These are phyloP conservation scores for Chrysoperla carnea DNA, from an alignment of 1,140 invertebrate species.

Conservation along the genomic window DNA sequence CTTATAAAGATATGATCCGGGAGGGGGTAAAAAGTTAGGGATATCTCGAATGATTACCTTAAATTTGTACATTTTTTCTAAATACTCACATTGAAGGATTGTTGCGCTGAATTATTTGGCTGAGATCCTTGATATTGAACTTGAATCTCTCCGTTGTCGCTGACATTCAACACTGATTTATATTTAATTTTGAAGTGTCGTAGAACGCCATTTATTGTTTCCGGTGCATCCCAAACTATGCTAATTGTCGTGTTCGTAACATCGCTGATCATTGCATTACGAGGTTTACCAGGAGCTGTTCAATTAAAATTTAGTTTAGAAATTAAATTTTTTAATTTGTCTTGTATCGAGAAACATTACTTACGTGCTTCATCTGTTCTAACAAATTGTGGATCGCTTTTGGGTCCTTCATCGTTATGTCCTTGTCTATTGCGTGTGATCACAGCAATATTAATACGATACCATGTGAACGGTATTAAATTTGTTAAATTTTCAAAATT, in stretches of 20 bases:
- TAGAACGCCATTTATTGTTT: conserved; percentile 52
- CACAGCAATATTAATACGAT: conserved; percentile 53
- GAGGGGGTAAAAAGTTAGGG: too few species aligned
- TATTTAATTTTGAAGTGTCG: conserved; percentile 48
- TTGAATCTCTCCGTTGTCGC: too few species aligned
- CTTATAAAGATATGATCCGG: too few species aligned
- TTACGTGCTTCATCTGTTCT: conserved; percentile 56
- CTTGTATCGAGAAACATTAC: conserved; percentile 2
- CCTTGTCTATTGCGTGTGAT: conserved; percentile 42
- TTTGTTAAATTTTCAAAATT: conserved; percentile 22
- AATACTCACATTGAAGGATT: conserved; percentile 6
- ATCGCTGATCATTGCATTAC: conserved; percentile 33
- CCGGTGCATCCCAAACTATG: conserved; percentile 50
- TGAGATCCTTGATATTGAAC: too few species aligned
- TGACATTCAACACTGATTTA: too few species aligned
- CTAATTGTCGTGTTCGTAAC: conserved; percentile 45
- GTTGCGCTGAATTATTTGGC: conserved; percentile 7
- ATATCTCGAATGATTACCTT: too few species aligned
- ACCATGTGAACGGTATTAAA: conserved; percentile 60
- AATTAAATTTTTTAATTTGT: too few species aligned
- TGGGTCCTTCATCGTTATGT: conserved; percentile 30
- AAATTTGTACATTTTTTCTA: too few species aligned
- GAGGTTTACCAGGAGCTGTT: conserved; percentile 32
- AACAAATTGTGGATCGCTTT: conserved; percentile 43
- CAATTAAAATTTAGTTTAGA: conserved; percentile 1